Base-by-base conservation (phyloP, 2,113 vertebrate species). In the Toxotes jaculatrix region DNA sequence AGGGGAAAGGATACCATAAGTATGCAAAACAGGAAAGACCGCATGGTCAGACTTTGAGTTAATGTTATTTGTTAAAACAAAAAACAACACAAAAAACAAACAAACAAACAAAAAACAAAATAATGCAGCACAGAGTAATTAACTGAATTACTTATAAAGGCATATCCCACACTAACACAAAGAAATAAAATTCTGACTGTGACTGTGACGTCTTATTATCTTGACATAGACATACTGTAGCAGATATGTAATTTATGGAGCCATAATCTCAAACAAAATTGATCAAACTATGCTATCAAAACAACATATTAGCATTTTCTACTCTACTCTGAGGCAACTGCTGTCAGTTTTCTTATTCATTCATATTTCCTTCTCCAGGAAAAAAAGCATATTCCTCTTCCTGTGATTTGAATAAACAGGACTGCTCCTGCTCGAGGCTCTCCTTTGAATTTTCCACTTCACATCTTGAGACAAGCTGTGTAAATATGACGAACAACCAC, bases 401-500 rank as follows among this genome's bases (percentile, higher is more conserved):
- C 64, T 80, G 38, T 61, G 53, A 74, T 88, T 83, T 69, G 73
- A 90, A 85, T 79, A 73, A 87, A 78, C 45, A 81, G 49, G 83
- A 81, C 88, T 79, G 62, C 73, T 76, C 11, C 40, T 75, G 83
- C 85, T 83, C 23, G 40, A 77, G 80, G 87, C 76, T 74, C 36
- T 79, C 79, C 63, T 85, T 87, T 72, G 64, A 12, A 86, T 84
- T 84, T 84, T 79, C 86, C 73, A 79, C 81, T 80, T 80, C 77
- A 78, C 49, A 67, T 85, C 71, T 19, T 62, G 23, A 89, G 87
- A 77, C 60, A 65, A 55, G 65, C 76, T 17, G 55, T 73, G 81
- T 77, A 87, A 91, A 74, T 82, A 56, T 86, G 89, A 92, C 88
- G 80, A 89, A 92, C 71, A 85, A 69, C 55, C 67, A 74, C 21